Evolutionary conservation across 2,888 invertebrate species (phyloP).

Genomic region (Tenthredo amoena): DNA sequence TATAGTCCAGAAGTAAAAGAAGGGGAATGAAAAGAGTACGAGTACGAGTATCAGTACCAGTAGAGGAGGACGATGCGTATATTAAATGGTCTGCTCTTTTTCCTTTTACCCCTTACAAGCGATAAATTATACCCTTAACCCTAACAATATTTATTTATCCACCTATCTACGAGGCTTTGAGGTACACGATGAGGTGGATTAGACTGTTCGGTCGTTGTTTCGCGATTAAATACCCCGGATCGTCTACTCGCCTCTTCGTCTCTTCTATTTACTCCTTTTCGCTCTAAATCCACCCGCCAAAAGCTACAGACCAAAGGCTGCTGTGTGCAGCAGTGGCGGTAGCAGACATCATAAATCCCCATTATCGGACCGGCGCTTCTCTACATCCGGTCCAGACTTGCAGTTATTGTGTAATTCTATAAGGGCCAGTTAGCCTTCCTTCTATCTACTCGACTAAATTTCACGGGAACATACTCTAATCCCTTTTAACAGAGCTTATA

Average conservation of each 20-base stretch:
- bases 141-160: slow-evolving; percentile 18
- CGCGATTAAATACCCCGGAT: neutral
- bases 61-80: neutral
- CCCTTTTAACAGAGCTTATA: neutral
- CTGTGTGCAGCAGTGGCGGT: neutral
- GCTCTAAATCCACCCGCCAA: neutral
- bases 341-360: slow-evolving; percentile 66
- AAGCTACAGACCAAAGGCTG: neutral
- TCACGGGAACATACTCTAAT: neutral
- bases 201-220: neutral
- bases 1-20: slow-evolving; percentile 55
- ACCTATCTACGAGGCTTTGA: neutral
- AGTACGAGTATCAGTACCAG: neutral
- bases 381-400: slow-evolving; percentile 62
- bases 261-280: neutral
- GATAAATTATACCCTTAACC: slow-evolving; percentile 1
- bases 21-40: neutral
- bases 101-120: too few species aligned
- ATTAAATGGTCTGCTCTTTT: slow-evolving; percentile 4
- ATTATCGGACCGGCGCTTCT: slow-evolving; percentile 62
- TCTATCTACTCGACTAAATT: neutral
- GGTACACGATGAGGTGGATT: neutral
- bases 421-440: slow-evolving; percentile 2
- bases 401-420: slow-evolving; percentile 36
- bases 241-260: neutral